Evolutionary conservation across 2,797 vertebrate genomes (phyloP), one percentile per base, ranked within the genome.

Genomic region (Cirrhinus mrigala): DNA sequence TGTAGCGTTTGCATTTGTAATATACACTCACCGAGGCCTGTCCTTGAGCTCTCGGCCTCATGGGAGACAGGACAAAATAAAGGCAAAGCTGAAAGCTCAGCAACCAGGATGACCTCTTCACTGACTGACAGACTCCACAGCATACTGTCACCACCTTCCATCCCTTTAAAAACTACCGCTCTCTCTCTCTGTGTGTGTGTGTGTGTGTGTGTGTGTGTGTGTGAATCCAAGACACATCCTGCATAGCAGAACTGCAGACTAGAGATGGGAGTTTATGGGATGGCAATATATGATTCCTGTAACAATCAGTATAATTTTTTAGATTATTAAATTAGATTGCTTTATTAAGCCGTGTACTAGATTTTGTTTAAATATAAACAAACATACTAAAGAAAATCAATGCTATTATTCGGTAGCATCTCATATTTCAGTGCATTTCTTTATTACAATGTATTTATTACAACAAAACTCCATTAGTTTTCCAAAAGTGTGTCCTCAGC

Each of bases 221-320:
- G 16, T 76, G 22, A 40, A 70, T 62, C 79, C 48, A 87, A 90
- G 87, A 83, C 82, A 90, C 86, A 87, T 92, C 92, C 90, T 92
- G 90, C 66, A 78, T 83, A 80, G 86, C 88, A 87, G 86, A 89
- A 91, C 91, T 87, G 79, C 46, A 48, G 27, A 11, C 91, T 86
- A 16, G 52, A 54, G 10, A 56, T 4, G 3, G 1, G 6, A 76
- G 20, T 58, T 10, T 12, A 54, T 22, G 18, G 2, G 20, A n/a
- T 56, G 20, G 1, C 1, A 15, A 22, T 14, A 2, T 37, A 29
- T 74, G 16, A 20, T 22, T 33, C 4, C 4, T 50, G 16, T 74
- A 44, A 24, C 70, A 73, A n/a, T 27, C 9, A 0, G 1, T n/a
- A 24, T n/a, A 0, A n/a, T 40, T 12, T 44, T 22, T 44, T 18